Evolutionary conservation across 2,888 invertebrate species (phyloP).

Genomic region (Seira ritae): DNA sequence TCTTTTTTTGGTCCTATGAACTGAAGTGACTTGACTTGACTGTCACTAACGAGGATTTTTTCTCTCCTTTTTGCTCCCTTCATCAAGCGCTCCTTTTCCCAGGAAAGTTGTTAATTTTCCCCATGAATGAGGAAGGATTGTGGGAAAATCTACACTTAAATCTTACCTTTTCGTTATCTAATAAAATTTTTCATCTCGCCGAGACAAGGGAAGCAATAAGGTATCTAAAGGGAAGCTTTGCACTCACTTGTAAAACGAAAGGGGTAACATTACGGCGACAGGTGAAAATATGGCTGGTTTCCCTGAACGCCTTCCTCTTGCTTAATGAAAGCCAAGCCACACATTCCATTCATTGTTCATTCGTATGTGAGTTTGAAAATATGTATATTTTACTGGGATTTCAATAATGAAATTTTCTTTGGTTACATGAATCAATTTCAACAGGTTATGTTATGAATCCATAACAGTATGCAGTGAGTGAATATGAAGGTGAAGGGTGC

Average conservation of each 20-base stretch:
- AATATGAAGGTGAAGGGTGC: neutral
- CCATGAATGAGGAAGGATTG: neutral
- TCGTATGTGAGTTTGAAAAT: slow-evolving; percentile 11
- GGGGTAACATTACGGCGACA: neutral
- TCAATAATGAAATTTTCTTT: slow-evolving; percentile 57
- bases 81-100: neutral
- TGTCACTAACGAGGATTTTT: no score
- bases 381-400: slow-evolving; percentile 28
- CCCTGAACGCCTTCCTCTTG: neutral
- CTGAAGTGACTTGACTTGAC: no score
- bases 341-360: no score
- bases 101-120: neutral
- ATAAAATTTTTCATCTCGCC: neutral
- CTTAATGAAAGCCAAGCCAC: neutral
- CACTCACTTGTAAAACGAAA: neutral
- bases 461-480: no score
- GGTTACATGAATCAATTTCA: slow-evolving; percentile 54
- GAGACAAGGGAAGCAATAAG: neutral
- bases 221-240: no score
- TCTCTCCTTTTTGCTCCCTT: no score
- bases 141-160: neutral
- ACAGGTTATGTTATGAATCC: neutral
- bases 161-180: neutral
- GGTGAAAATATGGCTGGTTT: neutral
- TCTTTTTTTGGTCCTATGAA: no score